Conservation (phyloP, 2,888 invertebrate species). For the Rhimphoctona megacephalus region DNA sequence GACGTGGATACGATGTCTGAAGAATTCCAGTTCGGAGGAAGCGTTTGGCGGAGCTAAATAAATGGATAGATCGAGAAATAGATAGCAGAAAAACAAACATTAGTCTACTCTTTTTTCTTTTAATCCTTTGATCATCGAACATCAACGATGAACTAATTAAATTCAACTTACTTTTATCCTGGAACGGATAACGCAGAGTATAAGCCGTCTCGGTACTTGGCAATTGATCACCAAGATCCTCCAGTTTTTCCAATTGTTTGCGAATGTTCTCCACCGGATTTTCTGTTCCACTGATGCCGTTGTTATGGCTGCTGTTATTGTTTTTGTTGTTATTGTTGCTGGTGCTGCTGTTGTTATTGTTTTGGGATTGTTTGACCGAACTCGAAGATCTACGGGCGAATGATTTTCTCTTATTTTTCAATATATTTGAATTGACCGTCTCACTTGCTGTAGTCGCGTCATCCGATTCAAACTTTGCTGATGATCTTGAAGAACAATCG, state of each 20-base stretch:
- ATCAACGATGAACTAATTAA: too few species aligned
- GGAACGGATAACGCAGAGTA: slow-evolving; percentile 92
- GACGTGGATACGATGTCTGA: slow-evolving; percentile 92
- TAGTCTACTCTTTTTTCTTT: too few species aligned
- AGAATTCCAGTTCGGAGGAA: slow-evolving; percentile 92
- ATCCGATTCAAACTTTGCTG: slow-evolving; percentile 81
- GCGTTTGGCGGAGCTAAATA: slow-evolving; percentile 81
- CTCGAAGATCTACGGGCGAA: slow-evolving; percentile 83
- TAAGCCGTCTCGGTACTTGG: slow-evolving; percentile 90
- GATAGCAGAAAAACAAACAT: too few species aligned
- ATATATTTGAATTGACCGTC: slow-evolving; percentile 80
- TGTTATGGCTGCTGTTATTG: slow-evolving; percentile 79
- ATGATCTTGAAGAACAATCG: slow-evolving; percentile 71
- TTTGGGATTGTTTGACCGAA: slow-evolving; percentile 78
- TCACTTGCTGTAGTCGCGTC: slow-evolving; percentile 83
- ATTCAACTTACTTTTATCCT: slow-evolving; percentile 88
- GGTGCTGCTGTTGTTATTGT: slow-evolving; percentile 72
- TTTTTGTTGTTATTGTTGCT: slow-evolving; percentile 80
- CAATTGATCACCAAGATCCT: slow-evolving; percentile 93
- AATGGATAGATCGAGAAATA: neutral
- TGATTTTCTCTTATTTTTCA: slow-evolving; percentile 77
- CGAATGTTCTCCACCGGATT: slow-evolving; percentile 91
- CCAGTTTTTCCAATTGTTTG: slow-evolving; percentile 92
- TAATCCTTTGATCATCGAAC: too few species aligned
- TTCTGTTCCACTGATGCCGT: slow-evolving; percentile 78